Base-by-base conservation (phyloP, 2,888 invertebrate genomes). In the Nebria salina region DNA sequence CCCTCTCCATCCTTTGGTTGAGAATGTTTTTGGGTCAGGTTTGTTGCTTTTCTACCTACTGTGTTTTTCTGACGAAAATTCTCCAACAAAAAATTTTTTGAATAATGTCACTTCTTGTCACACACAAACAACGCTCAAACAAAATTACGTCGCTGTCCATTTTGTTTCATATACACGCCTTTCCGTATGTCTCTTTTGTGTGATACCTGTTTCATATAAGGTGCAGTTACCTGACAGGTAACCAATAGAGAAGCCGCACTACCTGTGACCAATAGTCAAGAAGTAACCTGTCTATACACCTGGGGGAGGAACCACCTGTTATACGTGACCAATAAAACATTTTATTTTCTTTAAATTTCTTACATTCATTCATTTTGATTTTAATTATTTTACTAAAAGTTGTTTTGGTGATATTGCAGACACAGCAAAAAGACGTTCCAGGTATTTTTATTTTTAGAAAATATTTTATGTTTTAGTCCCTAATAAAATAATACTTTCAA, bases 51-150 rank as follows among this genome's bases (percentile, higher is more conserved):
- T 34, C 54, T 13, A 54, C 54, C 54, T 54, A 54, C 54, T 54
- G 54, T 54, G 54, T 54, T 54, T 54, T 54, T 54, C 54, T 54
- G 54, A 11, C 54, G 78, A 26, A 3, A 66, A 66, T 20, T 73
- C 70, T 43, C 70, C 54, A 72, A 77, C 78, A 78, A 78, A 78
- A 78, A 78, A 1, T 74, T 66, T 65, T 78, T 74, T 65, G 65
- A 54, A 73, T 78, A 41, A 72, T 41, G 25, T 34, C 15, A 72
- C 25, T 43, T 43, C 20, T 64, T 13, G 25, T 70, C 64, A 64
- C 72, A 54, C 70, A 20, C 1, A 20, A 20, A 20, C 20, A 20
- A 20, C 20, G 20, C 20, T 20, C 20, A 54, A 54, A 54, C 54
- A 54, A 54, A 11, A 13, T 54, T 11, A 11, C 13, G 2, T 2